A percentile compares a stretch with the other conserved stretches of the same genome.
These are phyloP conservation scores for rat (Rattus norvegicus) DNA, from an alignment of 2,113 vertebrate genomes.

Conservation along the genomic window GRCr8 NC_086025.1:16856501-16857000, in stretches of 20 bases:
- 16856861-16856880: neutral
- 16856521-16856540: too few species aligned
- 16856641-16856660: conserved; percentile 49
- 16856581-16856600: too few species aligned
- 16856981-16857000: neutral
- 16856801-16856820: neutral
- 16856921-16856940: neutral
- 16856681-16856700: neutral
- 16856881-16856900: neutral
- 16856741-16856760: neutral
- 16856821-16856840: conserved; percentile 54
- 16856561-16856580: too few species aligned
- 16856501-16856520: too few species aligned
- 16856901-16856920: neutral
- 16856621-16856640: too few species aligned
- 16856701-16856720: conserved; percentile 27
- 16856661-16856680: conserved; percentile 27
- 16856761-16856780: neutral
- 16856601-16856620: too few species aligned
- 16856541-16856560: too few species aligned
- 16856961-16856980: neutral
- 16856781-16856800: neutral
- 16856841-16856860: conserved; percentile 24
- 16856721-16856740: neutral
- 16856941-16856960: neutral